These are phyloP conservation scores for Tetramorium simillimum DNA, from an alignment of 1,140 invertebrate species.

Conservation along the genomic window DNA sequence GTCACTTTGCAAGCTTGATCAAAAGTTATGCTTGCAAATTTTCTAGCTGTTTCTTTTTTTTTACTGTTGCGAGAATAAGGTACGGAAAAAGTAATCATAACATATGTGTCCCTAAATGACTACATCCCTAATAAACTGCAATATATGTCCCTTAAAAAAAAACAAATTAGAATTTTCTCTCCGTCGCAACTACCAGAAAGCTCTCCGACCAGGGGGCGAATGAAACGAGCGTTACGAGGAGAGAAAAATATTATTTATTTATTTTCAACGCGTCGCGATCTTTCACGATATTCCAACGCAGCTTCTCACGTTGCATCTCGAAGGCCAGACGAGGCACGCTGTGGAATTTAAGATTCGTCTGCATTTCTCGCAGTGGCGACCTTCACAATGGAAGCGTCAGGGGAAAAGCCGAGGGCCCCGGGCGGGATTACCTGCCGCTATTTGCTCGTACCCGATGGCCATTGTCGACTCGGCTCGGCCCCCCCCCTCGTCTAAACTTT, in stretches of 20 bases:
- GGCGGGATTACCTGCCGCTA: constrained; percentile 53
- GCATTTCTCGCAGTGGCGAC: neutral
- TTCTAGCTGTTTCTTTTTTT: neutral
- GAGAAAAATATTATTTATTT: neutral
- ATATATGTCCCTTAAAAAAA: neutral
- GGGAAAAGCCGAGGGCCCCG: constrained; percentile 31
- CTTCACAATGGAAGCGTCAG: constrained; percentile 40
- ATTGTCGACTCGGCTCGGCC: constrained; percentile 27
- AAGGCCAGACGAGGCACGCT: neutral
- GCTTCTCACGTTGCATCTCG: neutral
- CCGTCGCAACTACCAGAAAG: neutral
- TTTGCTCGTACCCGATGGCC: constrained; percentile 46
- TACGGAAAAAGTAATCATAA: neutral
- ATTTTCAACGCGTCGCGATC: neutral
- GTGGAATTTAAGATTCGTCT: constrained; percentile 22
- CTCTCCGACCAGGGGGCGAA: neutral
- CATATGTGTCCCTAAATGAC: neutral
- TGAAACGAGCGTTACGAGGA: neutral
- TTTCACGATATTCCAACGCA: neutral
- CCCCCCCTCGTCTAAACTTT: constrained; percentile 2
- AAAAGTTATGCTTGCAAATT: neutral
- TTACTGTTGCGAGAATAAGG: neutral
- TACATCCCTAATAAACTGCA: too few relatives aligned
- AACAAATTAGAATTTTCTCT: neutral
- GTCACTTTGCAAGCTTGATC: neutral